A percentile compares a stretch with the other conserved stretches of the same genome.
Evolutionary conservation across 2,113 vertebrate genomes (phyloP).

Genomic region (Holacanthus passer): DNA sequence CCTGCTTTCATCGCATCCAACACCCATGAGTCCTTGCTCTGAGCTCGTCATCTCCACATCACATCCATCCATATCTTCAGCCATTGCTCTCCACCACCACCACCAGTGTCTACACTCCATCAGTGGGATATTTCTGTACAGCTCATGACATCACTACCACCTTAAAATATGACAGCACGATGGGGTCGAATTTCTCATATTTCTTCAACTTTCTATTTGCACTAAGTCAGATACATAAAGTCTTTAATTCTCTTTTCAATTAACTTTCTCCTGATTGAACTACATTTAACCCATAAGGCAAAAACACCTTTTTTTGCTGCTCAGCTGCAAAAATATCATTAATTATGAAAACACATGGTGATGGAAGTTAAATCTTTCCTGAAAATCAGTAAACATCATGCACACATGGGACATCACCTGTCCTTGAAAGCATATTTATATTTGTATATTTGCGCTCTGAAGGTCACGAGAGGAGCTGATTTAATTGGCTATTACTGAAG

Average conservation of each 20-base stretch:
- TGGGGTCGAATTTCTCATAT: background rate
- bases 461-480: constrained; percentile 21
- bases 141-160: background rate
- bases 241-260: background rate
- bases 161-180: background rate
- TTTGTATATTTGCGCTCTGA: constrained; percentile 12
- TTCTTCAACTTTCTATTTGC: background rate
- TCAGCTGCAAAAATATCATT: background rate
- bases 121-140: too few species aligned
- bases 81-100: background rate
- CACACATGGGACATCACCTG: background rate
- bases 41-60: background rate
- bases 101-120: background rate
- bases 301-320: background rate
- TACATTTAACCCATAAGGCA: background rate
- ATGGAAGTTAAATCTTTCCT: background rate
- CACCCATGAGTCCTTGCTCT: background rate
- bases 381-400: background rate
- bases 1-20: background rate
- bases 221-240: background rate
- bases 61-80: background rate
- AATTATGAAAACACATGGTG: background rate
- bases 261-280: background rate
- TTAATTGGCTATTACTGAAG: constrained; percentile 11
- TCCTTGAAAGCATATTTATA: background rate